Evolutionary conservation across 1,140 invertebrate species (phyloP).

Genomic region (Drosophila burlai): DNA sequence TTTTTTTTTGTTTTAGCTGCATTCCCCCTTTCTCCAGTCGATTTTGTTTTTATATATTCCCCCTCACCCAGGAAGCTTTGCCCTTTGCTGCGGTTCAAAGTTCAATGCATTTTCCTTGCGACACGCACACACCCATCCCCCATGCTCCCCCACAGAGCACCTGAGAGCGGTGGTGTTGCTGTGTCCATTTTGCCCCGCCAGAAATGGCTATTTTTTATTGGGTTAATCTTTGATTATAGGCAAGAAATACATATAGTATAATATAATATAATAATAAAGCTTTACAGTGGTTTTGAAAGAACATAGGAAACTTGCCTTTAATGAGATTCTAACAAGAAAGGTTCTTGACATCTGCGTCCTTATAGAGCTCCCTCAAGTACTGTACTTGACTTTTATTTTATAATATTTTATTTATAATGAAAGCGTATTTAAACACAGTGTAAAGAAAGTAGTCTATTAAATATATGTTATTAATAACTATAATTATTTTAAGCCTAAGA

Average conservation of each 20-base stretch:
- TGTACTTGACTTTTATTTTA: neutral
- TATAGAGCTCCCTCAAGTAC: neutral
- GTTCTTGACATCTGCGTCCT: fast-evolving
- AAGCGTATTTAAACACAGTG: too few species aligned
- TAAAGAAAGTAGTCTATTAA: too few species aligned
- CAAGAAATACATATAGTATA: neutral
- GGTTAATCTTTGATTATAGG: neutral
- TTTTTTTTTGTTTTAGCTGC: slow-evolving; percentile 2
- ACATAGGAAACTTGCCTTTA: neutral
- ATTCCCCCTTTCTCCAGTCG: slow-evolving; percentile 21
- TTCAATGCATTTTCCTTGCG: slow-evolving; percentile 63
- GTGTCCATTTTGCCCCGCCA: neutral
- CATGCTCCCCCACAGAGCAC: neutral
- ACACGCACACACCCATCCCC: slow-evolving; percentile 39
- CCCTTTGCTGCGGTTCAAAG: slow-evolving; percentile 59
- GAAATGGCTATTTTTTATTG: slow-evolving; percentile 11
- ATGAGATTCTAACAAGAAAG: too few species aligned
- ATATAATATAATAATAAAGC: too few species aligned
- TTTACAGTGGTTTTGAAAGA: neutral
- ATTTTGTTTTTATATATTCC: slow-evolving; percentile 9
- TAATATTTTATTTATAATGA: too few species aligned
- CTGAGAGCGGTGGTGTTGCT: slow-evolving; percentile 11
- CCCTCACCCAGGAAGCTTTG: slow-evolving; percentile 14
- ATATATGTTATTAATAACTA: too few species aligned
- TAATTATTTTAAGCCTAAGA: too few species aligned